Conservation (phyloP, 2,888 invertebrate genomes). For the Baccha elongata region DNA sequence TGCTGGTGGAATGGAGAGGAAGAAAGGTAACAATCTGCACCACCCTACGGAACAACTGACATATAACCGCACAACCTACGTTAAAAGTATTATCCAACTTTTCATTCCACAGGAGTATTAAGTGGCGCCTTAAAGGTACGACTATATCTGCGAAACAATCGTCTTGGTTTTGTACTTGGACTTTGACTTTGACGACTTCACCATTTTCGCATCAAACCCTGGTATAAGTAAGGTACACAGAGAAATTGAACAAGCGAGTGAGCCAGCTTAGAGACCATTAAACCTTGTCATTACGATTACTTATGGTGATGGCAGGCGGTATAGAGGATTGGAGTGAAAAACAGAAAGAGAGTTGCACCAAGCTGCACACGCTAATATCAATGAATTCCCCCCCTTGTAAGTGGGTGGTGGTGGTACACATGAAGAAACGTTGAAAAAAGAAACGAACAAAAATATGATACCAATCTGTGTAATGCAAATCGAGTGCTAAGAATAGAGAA, state of each 20-base stretch:
- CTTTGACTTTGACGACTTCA: constrained; percentile 47
- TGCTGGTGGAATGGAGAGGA: neutral
- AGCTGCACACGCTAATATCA: constrained; percentile 45
- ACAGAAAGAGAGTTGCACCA: constrained; percentile 14
- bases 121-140: constrained; percentile 56
- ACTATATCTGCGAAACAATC: constrained; percentile 14
- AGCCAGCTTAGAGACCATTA: constrained; percentile 27
- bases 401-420: constrained; percentile 16
- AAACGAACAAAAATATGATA: constrained; percentile 46
- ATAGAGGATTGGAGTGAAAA: neutral
- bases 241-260: neutral
- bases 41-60: constrained; percentile 32
- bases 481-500: constrained; percentile 50
- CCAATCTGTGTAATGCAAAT: constrained; percentile 59
- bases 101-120: constrained; percentile 52
- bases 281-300: constrained; percentile 65
- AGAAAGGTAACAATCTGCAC: neutral
- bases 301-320: constrained; percentile 31
- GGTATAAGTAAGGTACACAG: too few relatives aligned
- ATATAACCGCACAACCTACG: constrained; percentile 31
- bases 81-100: constrained; percentile 40
- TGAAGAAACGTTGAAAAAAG: neutral
- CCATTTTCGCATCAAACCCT: constrained; percentile 8
- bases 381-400: constrained; percentile 11
- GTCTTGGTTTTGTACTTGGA: constrained; percentile 29